Evolutionary conservation across 2,113 vertebrate species (phyloP), one percentile per base, ranked within the genome.

Genomic region (Phasianus colchicus): DNA sequence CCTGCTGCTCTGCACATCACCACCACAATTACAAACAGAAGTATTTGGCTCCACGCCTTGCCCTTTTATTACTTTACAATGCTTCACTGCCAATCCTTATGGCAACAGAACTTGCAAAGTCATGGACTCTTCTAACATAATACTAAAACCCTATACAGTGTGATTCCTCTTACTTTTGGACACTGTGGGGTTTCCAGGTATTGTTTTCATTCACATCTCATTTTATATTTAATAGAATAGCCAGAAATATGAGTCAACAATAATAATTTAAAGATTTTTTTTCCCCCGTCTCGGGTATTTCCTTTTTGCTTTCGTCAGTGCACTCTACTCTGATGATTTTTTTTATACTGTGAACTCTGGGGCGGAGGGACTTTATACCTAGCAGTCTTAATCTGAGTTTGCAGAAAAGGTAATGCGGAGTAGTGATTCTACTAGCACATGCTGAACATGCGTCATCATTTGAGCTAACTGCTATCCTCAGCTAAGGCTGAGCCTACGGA

Each of bases 61-160:
- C 79, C 93, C 90, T 96, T 96, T 96, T 96, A 97, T 97, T 96
- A 82, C 95, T 96, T 92, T 84, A 88, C 94, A 96, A 40, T 36
- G 93, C 95, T 97, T 86, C 93, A 80, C 95, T 96, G 95, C 88
- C 94, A 96, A 93, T 88, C 81, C 94, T 96, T 95, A 95, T 89
- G 91, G 95, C 95, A 96, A 84, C 66, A 96, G 87, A 97, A 97
- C 95, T 95, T 96, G 95, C 95, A 93, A 96, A 97, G 93, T 96
- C 95, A 97, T 94, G 87, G 94, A 84, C 78, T 89, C 92, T 65
- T 96, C 92, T 10, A 93, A 92, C 95, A 69, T 55, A 86, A 90
- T 29, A 76, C 75, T 83, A 75, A 86, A 88, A 71, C 38, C 21
- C 70, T 50, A 38, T 54, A 63, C 27, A 88, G 65, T 16, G 13